Base-by-base conservation (phyloP, 2,888 invertebrate species). In the Podabrus alpinus region DNA sequence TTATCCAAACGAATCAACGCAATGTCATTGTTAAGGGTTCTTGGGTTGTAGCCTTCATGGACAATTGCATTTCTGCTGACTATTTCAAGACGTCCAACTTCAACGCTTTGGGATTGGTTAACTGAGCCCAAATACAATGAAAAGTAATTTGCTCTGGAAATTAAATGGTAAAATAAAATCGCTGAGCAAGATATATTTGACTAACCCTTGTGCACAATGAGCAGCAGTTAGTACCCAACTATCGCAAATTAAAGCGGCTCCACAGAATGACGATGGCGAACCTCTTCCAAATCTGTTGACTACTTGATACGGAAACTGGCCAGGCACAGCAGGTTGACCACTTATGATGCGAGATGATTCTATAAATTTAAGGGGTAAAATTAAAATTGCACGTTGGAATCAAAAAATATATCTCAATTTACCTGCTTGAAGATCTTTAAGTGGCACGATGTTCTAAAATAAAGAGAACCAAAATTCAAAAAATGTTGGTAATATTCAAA, bases 11-110 rank as follows among this genome's bases (percentile, higher is more conserved):
- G 60, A 15, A 82, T 73, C 15, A 82, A 66, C 45, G 76, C 82
- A 64, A 82, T 69, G 68, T 82, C 81, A 66, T 82, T 79, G 29
- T 75, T 75, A 7, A 80, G 69, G 45, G 59, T 75, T 10, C 1
- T 25, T 15, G 68, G n/a, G 68, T 77, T 71, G 60, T 77, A 81
- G 3, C 61, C 45, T 15, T 74, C 62, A 64, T 81, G 80, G 21
- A 72, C 67, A 24, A 73, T 76, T n/a, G 70, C 74, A 21, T 68
- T 64, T 13, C 24, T 71, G n/a, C 78, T 75, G 13, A 19, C 15
- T 7, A 68, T 15, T n/a, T 15, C 59, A n/a, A 78, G 61, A 16
- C 74, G 74, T n/a, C 74, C 74, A 67, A 19, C 67, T 61, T 72
- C 72, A 24, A 13, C n/a, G 7, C 9, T 45, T 60, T 17, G 15